Evolutionary conservation across 2,113 vertebrate species (phyloP), one percentile per base, ranked within the genome.

Genomic region (Cryptotis parvus): DNA sequence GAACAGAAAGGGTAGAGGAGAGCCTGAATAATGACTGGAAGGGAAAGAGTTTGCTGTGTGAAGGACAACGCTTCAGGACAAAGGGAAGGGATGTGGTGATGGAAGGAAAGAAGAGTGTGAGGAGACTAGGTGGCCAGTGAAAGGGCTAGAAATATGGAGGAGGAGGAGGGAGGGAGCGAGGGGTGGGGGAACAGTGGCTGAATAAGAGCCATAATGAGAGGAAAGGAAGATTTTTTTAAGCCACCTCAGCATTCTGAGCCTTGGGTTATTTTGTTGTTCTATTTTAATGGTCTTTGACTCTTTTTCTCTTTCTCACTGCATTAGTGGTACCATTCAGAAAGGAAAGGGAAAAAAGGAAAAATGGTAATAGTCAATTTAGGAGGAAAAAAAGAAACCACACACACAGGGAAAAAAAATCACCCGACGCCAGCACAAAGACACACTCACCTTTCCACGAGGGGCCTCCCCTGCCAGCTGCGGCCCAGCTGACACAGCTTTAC

Each of bases 331-430:
- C 43, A 90, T 90, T 96, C 91, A 91, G 35, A 87, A 69, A 58
- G 69, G 33, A 92, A 92, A 86, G 70, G 22, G 55, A 18, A 33
- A 80, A 74, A 91, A 63, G 82, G 24, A 52, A 82, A 95, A 95
- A 95, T 90, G 78, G 20, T 94, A 90, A 95, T 83, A 90, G 89
- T 83, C 87, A 91, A 88, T 94, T 96, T 94, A 49, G 66, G 10
- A 65, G n/a, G 77, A 10, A 63, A 82, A 81, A 89, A 69, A 66
- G 87, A 91, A 94, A 91, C 69, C 80, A 87, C 49, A 92, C 15
- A 65, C 37, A 79, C 2, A 82, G 16, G 29, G 69, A 31, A 78
- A 74, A n/a, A 58, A 79, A 90, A 80, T 92, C 61, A 65, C 49
- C 70, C 94, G 81, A 91, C 0, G 9, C 84, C 66, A 90, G 92